phyloP scores from a whole-genome alignment of 92 coral and sea anemone genomes.

The Actinernus sp. region DNA sequence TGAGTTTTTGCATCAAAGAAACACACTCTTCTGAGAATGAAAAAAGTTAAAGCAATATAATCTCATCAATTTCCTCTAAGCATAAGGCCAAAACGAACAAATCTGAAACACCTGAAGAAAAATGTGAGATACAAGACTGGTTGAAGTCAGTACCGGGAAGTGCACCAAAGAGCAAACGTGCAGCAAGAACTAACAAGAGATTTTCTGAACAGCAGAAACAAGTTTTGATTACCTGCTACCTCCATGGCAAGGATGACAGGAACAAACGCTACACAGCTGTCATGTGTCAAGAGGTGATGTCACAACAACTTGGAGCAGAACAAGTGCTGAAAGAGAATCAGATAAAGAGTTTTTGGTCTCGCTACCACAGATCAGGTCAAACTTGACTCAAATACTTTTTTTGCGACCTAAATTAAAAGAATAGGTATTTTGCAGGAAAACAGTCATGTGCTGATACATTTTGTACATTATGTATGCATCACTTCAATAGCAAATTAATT shows the following conservation, averaged over 20 bases:
- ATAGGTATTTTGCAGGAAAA: too few species aligned
- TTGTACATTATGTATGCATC: too few species aligned
- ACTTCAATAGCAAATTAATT: too few species aligned
- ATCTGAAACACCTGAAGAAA: slow-evolving; percentile 3
- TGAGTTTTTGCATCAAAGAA: too few species aligned
- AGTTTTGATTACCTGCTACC: slow-evolving; percentile 29
- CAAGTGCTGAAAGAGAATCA: slow-evolving; percentile 21
- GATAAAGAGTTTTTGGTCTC: slow-evolving; percentile 31
- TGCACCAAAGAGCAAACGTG: slow-evolving; percentile 22
- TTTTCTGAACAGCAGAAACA: slow-evolving; percentile 25
- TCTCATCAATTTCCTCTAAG: too few species aligned
- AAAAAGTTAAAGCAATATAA: too few species aligned
- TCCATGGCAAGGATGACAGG: slow-evolving; percentile 26
- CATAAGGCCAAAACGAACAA: too few species aligned
- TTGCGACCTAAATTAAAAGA: too few species aligned
- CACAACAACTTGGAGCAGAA: slow-evolving; percentile 22
- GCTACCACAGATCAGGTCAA: slow-evolving; percentile 18
- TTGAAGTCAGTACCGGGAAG: slow-evolving; percentile 17
- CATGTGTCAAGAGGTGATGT: slow-evolving; percentile 42
- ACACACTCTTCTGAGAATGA: too few species aligned
- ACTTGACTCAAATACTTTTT: too few species aligned
- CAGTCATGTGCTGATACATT: too few species aligned
- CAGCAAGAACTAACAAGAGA: slow-evolving; percentile 4
- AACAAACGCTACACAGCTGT: slow-evolving; percentile 34
- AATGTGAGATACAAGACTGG: slow-evolving; percentile 12